Percentiles rank a stretch among this genome's conserved stretches.
Evolutionary conservation across 1,140 invertebrate species (phyloP).

Genomic region (Campodea augens): DNA sequence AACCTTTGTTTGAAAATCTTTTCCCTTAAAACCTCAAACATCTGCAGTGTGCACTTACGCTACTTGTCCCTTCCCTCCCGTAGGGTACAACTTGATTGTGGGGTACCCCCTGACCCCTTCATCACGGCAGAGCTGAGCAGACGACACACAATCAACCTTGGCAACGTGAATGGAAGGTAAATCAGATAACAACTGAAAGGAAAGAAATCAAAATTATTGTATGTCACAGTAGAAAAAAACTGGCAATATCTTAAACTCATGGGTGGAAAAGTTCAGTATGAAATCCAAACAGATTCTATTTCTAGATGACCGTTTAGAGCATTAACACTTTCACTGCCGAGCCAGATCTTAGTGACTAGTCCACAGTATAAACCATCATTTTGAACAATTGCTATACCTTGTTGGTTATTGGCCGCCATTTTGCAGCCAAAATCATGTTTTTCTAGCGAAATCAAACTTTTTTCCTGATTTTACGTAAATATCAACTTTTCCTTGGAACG

Average conservation of each 20-base stretch:
- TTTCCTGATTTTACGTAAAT: too few species aligned
- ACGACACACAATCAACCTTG: constrained; percentile 42
- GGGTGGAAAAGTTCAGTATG: not conserved
- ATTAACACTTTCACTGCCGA: too few species aligned
- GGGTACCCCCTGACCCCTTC: constrained; percentile 48
- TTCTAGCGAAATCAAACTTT: too few species aligned
- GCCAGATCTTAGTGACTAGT: too few species aligned
- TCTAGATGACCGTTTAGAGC: not conserved
- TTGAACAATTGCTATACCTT: constrained; percentile 14
- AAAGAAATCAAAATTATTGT: not conserved
- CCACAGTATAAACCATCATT: not conserved
- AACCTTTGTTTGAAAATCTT: constrained; percentile 10
- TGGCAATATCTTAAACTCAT: not conserved
- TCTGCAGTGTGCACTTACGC: constrained; percentile 26
- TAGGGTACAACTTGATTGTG: constrained; percentile 44
- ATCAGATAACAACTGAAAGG: constrained; percentile 23
- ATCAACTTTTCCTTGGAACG: too few species aligned
- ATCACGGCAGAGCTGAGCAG: constrained; percentile 32
- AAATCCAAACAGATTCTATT: not conserved
- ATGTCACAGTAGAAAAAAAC: not conserved
- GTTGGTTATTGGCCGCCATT: constrained; percentile 15
- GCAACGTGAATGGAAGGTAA: constrained; percentile 35
- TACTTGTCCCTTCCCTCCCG: constrained; percentile 26
- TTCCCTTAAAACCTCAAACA: constrained; percentile 6
- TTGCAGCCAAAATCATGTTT: constrained; percentile 3